A percentile compares a stretch with the other conserved stretches of the same genome.
phyloP scores from a whole-genome alignment of 2,888 invertebrate species.

The Syrphus vitripennis region DNA sequence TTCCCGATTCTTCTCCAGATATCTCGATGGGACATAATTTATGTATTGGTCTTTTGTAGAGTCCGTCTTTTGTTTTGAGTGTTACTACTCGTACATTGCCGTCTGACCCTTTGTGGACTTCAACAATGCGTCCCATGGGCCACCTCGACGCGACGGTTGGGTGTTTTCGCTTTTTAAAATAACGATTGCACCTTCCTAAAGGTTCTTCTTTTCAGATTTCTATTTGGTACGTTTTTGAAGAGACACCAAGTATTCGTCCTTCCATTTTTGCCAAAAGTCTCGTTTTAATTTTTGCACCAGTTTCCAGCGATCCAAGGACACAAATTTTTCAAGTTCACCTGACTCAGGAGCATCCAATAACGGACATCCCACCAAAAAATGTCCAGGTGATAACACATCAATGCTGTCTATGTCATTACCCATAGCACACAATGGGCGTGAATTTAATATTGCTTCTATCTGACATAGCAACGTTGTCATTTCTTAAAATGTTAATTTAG shows the following conservation, averaged over 20 bases:
- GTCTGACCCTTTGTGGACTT: no score
- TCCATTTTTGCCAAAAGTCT: no score
- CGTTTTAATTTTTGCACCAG: no score
- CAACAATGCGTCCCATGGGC: no score
- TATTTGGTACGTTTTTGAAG: no score
- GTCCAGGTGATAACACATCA: conserved; percentile 41
- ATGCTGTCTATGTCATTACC: no score
- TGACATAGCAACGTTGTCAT: conserved; percentile 51
- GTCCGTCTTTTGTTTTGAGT: not conserved
- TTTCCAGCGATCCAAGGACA: no score
- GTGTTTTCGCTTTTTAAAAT: conserved; percentile 30
- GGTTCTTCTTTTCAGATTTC: not conserved
- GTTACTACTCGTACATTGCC: no score
- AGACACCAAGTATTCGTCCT: no score
- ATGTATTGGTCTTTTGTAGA: not conserved
- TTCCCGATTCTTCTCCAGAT: not conserved
- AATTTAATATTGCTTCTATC: conserved; percentile 62
- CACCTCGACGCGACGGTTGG: no score
- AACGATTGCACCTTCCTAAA: conserved; percentile 12
- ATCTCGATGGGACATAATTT: not conserved
- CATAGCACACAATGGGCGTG: conserved; percentile 27
- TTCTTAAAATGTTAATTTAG: conserved; percentile 51
- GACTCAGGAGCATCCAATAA: no score
- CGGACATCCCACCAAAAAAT: conserved; percentile 43
- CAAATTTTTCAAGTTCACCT: no score